Base-by-base conservation (phyloP, 2,113 vertebrate species). In the Crotalus helleri region DNA sequence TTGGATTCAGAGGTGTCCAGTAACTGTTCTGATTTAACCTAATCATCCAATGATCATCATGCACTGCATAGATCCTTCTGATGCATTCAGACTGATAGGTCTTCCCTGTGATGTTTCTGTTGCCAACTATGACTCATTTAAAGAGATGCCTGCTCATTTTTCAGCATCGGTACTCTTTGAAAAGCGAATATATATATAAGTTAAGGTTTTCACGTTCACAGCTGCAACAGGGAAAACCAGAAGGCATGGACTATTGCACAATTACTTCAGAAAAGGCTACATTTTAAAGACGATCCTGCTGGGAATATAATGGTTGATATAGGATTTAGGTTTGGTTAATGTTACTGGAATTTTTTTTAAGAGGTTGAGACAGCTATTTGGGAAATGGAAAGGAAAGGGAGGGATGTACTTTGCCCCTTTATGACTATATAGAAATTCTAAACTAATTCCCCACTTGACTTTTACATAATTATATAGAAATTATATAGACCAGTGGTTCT, bases 271-370 rank as follows among this genome's bases (percentile, higher is more conserved):
- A 95, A 94, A 91, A 49, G 93, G 69, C 21, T 94, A 91, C 81
- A n/a, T 93, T 95, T 94, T 95, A 95, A 95, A 94, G 92, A 92
- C 93, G 90, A 88, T 89, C 90, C 69, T 97, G 94, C 93, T 94
- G 96, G 91, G 69, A 97, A 92, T 1, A 87, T 49, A 95, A 94
- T 87, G 95, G 96, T 96, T 95, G 92, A 88, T 95, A 89, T 94
- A 96, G 94, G 91, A 92, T 95, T 89, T 96, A 93, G 91, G 95
- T 95, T 44, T 91, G 23, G 54, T 93, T 94, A 95, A 94, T 91
- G 87, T 94, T 69, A 91, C 59, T 87, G 95, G 92, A 95, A 86
- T 94, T 87, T 92, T 96, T 96, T 96, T 96, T 93, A 93, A 94
- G 49, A 93, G 74, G 92, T 91, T 74, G 54, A 96, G 94, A 92